These are phyloP conservation scores for Tauraco hartlaubi DNA, from an alignment of 2,797 vertebrate species.

Conservation along the genomic window DNA sequence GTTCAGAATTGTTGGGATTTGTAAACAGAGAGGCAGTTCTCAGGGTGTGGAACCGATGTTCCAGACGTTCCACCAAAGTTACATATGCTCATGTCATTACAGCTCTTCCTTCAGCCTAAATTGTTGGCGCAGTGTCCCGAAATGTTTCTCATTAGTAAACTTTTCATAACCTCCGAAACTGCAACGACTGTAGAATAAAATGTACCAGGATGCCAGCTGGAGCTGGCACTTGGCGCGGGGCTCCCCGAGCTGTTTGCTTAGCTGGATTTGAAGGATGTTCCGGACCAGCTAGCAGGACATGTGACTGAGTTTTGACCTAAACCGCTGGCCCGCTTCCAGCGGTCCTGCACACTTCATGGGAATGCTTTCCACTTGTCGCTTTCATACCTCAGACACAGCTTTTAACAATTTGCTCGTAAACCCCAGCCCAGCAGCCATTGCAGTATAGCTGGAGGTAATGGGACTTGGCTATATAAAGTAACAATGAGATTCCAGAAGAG, in stretches of 20 bases:
- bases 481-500: background rate
- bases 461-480: background rate
- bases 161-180: slow-evolving; percentile 60
- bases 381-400: background rate
- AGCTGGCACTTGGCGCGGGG: slow-evolving; percentile 47
- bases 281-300: background rate
- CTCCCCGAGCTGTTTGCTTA: slow-evolving; percentile 24
- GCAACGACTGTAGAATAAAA: slow-evolving; percentile 14
- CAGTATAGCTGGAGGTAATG: background rate
- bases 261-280: slow-evolving; percentile 43
- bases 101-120: background rate
- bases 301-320: slow-evolving; percentile 18
- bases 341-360: background rate
- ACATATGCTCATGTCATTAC: background rate
- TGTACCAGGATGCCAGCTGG: slow-evolving; percentile 32
- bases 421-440: background rate
- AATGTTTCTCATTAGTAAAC: slow-evolving; percentile 52
- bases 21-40: background rate
- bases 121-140: background rate
- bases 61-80: slow-evolving; percentile 5
- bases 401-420: background rate
- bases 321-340: background rate
- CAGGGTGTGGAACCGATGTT: background rate
- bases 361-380: slow-evolving; percentile 13
- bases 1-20: background rate